Percentiles rank a stretch among this genome's conserved stretches.
phyloP scores from a whole-genome alignment of 2,113 vertebrate genomes.

The Fregetta grallaria region DNA sequence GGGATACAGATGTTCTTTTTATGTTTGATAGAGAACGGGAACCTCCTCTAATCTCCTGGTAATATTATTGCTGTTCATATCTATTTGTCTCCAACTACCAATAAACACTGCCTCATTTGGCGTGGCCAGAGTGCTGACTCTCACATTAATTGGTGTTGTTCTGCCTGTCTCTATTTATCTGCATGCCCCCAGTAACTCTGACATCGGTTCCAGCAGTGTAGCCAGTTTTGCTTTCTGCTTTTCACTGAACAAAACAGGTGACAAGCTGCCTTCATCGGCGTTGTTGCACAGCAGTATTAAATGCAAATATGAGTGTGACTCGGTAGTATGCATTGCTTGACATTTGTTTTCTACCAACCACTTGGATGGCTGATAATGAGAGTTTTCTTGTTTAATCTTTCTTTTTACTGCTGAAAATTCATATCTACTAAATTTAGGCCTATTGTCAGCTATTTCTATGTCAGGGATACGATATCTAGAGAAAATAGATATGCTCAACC shows the following conservation, averaged over 20 bases:
- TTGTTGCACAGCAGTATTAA: background rate
- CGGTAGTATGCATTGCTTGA: background rate
- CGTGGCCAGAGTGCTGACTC: background rate
- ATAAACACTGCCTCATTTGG: background rate
- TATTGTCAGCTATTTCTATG: background rate
- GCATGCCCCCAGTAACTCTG: background rate
- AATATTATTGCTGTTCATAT: background rate
- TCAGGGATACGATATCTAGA: rapidly evolving
- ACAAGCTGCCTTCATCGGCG: background rate
- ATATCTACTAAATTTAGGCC: background rate
- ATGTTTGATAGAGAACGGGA: background rate
- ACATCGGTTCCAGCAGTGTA: background rate
- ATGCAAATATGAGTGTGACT: background rate
- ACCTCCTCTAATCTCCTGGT: background rate
- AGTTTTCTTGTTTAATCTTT: background rate
- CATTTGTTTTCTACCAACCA: background rate
- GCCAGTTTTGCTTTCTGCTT: background rate
- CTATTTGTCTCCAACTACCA: background rate
- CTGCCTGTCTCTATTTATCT: slow-evolving; percentile 20
- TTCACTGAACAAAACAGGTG: background rate
- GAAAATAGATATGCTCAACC: background rate
- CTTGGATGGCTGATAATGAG: background rate
- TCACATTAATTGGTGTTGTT: background rate
- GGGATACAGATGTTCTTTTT: background rate
- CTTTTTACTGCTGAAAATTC: background rate